phyloP scores from a whole-genome alignment of 2,113 vertebrate genomes.

The Oncorhynchus keta region DNA sequence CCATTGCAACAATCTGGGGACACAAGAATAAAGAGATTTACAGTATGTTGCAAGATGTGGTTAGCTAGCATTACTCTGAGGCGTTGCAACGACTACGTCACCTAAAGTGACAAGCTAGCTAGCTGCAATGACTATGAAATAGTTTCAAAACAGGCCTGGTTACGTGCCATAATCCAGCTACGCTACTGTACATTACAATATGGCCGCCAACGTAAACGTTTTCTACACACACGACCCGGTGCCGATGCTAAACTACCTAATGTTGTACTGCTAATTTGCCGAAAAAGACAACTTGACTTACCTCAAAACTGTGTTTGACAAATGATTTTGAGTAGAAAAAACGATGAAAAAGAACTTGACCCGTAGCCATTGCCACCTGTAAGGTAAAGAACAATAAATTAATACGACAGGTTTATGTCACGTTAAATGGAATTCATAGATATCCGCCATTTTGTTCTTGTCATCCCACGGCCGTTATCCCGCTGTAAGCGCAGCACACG shows the following conservation, averaged over 20 bases:
- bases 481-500: no score
- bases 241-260: background rate
- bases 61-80: no score
- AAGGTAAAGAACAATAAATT: background rate
- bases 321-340: slow-evolving; percentile 99
- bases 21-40: background rate
- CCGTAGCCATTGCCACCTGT: slow-evolving; percentile 98
- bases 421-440: slow-evolving; percentile 33
- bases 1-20: slow-evolving; percentile 96
- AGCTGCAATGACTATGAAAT: no score
- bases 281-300: slow-evolving; percentile 58
- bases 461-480: background rate
- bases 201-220: slow-evolving; percentile 62
- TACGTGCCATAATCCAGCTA: background rate
- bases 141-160: background rate
- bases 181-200: slow-evolving; percentile 57
- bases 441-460: slow-evolving; percentile 76
- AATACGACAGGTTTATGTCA: no score
- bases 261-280: no score
- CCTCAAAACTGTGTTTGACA: slow-evolving; percentile 98
- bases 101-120: no score
- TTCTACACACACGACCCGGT: background rate
- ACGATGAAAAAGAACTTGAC: slow-evolving; percentile 94
- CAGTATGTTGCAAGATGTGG: background rate
- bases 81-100: no score